Conservation (phyloP, 2,797 vertebrate genomes). For the Poeciliopsis presidionis region DNA sequence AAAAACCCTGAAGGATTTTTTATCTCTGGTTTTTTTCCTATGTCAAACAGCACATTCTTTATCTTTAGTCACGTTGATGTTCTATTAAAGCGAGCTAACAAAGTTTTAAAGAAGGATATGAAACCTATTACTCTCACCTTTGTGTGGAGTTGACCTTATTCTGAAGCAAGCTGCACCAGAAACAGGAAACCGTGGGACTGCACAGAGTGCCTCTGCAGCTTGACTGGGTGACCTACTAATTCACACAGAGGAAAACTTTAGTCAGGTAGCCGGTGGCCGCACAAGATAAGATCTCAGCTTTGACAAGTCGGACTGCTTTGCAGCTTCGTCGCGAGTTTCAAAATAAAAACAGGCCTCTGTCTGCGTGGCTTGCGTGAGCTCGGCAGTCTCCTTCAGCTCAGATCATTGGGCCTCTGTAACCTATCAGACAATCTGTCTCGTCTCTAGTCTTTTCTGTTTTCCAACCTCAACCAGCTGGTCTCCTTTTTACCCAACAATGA, state of each 20-base stretch:
- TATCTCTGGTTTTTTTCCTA: neutral
- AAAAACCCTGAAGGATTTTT: neutral
- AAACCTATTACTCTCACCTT: neutral
- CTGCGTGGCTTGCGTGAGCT: neutral
- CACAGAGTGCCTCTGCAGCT: constrained; percentile 4
- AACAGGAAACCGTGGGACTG: constrained; percentile 23
- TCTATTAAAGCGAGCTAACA: neutral
- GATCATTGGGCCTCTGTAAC: neutral
- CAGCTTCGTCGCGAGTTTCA: neutral
- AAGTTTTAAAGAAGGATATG: neutral
- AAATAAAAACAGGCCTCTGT: neutral
- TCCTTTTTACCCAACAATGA: neutral
- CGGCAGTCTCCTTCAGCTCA: neutral
- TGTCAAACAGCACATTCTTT: neutral
- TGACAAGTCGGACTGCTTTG: no score
- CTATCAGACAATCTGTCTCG: neutral
- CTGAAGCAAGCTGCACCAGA: neutral
- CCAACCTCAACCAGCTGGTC: neutral
- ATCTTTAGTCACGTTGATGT: neutral
- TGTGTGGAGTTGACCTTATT: neutral
- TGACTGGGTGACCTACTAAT: constrained; percentile 8
- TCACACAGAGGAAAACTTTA: neutral
- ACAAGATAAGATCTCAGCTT: neutral
- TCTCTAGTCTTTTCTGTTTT: neutral
- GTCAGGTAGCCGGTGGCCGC: neutral